phyloP scores from a whole-genome alignment of 2,797 vertebrate genomes.

The Ficedula albicollis region DNA sequence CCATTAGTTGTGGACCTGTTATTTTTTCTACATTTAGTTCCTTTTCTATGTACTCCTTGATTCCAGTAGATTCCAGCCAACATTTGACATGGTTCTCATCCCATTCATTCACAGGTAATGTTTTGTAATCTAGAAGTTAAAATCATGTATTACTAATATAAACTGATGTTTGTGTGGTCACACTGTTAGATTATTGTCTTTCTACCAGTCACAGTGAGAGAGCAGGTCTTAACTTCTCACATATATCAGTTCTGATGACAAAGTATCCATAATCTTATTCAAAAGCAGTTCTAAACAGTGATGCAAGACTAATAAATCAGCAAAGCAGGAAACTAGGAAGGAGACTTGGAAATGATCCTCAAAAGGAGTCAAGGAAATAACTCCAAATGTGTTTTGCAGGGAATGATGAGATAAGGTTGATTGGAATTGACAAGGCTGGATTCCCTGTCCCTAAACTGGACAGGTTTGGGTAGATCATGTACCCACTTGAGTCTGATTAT shows the following conservation, averaged over 20 bases:
- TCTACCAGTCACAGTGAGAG: neutral
- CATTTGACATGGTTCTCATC: conserved; percentile 77
- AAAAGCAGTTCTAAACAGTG: neutral
- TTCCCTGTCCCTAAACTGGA: neutral
- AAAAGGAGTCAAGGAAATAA: neutral
- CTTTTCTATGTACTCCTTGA: conserved; percentile 79
- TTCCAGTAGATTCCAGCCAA: conserved; percentile 78
- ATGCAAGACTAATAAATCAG: neutral
- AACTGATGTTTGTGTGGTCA: neutral
- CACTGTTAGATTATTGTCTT: neutral
- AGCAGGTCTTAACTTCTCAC: neutral
- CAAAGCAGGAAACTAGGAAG: neutral
- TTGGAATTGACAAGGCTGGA: neutral
- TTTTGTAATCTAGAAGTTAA: conserved; percentile 45
- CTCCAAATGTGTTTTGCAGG: neutral
- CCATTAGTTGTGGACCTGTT: conserved; percentile 65
- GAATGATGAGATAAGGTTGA: neutral
- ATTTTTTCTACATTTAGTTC: conserved; percentile 79
- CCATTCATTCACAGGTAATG: conserved; percentile 71
- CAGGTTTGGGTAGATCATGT: neutral
- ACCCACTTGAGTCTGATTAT: neutral
- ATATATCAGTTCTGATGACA: neutral
- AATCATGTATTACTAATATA: neutral
- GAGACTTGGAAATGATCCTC: neutral
- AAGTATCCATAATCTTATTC: neutral